Conservation (phyloP, 2,797 vertebrate species). For the Numenius phaeopus region DNA sequence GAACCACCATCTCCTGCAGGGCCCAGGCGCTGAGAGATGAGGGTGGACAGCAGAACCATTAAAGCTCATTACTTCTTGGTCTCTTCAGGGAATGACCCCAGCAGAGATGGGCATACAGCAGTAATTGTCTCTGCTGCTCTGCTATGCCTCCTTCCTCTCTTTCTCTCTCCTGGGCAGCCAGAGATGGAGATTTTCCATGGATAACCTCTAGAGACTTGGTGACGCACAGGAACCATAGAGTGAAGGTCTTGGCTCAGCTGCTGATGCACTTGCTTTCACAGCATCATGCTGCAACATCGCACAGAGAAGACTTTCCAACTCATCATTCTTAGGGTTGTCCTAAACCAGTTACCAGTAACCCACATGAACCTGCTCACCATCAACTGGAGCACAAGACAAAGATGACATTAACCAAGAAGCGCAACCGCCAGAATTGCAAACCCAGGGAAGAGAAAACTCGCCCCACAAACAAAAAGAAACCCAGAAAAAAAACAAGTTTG, state of each 20-base stretch:
- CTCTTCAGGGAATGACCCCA: neutral
- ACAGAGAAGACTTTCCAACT: neutral
- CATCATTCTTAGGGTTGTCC: neutral
- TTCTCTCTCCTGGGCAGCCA: neutral
- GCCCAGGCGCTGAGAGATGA: neutral
- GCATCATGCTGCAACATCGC: neutral
- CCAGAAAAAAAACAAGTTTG: neutral
- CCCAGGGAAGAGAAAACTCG: neutral
- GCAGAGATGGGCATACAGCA: neutral
- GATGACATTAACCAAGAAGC: fast-evolving
- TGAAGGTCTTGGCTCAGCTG: neutral
- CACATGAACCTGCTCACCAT: neutral
- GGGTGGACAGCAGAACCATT: neutral
- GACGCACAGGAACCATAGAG: neutral
- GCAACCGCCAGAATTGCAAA: neutral
- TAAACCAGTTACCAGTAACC: neutral
- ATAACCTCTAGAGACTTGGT: neutral
- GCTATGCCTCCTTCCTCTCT: neutral
- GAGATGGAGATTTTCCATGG: neutral
- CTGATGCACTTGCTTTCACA: neutral
- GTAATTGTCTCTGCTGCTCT: neutral
- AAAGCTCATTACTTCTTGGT: neutral
- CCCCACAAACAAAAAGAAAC: neutral
- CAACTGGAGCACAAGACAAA: neutral
- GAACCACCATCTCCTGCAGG: neutral